Evolutionary conservation across 1,140 invertebrate genomes (phyloP).

Genomic region (Lanistes nyassanus): DNA sequence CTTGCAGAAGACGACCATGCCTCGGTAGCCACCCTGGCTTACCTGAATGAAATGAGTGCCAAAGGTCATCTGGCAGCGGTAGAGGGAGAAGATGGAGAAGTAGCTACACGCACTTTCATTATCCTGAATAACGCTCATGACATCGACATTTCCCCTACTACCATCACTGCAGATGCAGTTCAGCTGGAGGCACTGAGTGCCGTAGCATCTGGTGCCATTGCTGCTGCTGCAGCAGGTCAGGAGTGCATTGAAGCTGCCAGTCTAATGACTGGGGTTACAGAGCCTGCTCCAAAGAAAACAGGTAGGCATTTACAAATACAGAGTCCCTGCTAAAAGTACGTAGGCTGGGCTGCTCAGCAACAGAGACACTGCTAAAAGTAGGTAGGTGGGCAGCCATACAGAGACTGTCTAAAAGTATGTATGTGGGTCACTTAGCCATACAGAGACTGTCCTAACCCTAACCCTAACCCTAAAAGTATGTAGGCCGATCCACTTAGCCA

Average conservation of each 20-base stretch:
- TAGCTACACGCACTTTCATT: conserved; percentile 29
- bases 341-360: not conserved
- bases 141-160: not conserved
- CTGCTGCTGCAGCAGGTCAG: not conserved
- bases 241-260: not conserved
- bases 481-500: no score
- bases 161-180: conserved; percentile 5
- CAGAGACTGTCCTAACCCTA: no score
- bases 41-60: conserved; percentile 28
- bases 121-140: conserved; percentile 27
- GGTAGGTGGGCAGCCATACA: no score
- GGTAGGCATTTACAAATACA: not conserved
- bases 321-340: not conserved
- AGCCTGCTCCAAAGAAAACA: not conserved
- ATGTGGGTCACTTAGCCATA: no score
- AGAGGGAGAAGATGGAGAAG: conserved; percentile 6
- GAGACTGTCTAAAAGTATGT: no score
- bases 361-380: not conserved
- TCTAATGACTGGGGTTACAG: not conserved
- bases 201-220: not conserved
- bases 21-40: conserved; percentile 23
- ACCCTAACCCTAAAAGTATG: no score
- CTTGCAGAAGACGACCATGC: not conserved
- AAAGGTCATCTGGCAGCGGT: conserved; percentile 13
- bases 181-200: conserved; percentile 3